Percentiles rank a stretch among this genome's conserved stretches.
Conservation (phyloP, 2,113 vertebrate species). For the Harpagus bidentatus region DNA sequence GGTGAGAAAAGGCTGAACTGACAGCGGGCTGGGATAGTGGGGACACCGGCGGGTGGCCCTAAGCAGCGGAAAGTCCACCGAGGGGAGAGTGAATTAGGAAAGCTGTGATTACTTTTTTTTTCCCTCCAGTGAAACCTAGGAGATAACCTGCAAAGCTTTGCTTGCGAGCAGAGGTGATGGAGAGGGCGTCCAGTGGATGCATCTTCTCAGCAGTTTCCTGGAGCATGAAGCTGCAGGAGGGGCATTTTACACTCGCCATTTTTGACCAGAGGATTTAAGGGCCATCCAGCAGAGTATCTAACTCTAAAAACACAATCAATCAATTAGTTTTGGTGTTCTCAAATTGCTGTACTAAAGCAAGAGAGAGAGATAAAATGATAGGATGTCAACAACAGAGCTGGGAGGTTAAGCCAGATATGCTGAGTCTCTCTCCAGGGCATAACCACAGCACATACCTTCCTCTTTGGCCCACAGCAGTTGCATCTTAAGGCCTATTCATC, state of each 20-base stretch:
- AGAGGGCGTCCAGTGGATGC: not conserved
- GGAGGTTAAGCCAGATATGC: not conserved
- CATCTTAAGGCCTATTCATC: not conserved
- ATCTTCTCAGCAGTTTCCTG: not conserved
- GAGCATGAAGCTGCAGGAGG: not conserved
- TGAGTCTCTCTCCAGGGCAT: not conserved
- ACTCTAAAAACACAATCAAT: not conserved
- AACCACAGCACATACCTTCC: not conserved
- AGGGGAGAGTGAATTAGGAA: not conserved
- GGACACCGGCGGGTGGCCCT: not conserved
- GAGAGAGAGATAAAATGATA: not conserved
- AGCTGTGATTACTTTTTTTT: not conserved
- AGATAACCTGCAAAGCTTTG: not conserved
- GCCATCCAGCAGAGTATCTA: not conserved
- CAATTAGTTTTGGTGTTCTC: not conserved
- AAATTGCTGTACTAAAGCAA: not conserved
- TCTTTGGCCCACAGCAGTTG: not conserved
- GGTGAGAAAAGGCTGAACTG: not conserved
- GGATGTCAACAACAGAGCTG: not conserved
- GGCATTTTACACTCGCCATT: not conserved
- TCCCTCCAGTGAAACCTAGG: not conserved
- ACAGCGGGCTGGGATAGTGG: not conserved
- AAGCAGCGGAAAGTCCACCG: not conserved
- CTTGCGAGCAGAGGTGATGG: not conserved
- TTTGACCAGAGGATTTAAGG: slow-evolving; percentile 7